These are phyloP conservation scores for Stylophora pistillata DNA, from an alignment of 64 coral and sea anemone species.

Conservation along the genomic window DNA sequence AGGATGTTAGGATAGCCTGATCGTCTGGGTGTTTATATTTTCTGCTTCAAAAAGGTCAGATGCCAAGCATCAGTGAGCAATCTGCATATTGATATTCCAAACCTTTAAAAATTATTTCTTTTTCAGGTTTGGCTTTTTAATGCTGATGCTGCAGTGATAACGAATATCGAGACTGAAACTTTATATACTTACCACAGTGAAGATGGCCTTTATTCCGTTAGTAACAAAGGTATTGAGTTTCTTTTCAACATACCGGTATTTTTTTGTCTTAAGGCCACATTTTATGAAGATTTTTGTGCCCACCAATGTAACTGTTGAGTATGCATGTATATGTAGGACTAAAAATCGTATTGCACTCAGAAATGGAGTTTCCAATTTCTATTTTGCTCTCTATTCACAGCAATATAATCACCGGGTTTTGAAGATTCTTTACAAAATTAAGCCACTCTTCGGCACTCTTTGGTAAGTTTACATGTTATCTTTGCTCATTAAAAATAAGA, in stretches of 20 bases:
- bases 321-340: too few species aligned
- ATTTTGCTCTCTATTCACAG: background rate
- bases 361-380: too few species aligned
- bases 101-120: background rate
- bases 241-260: background rate
- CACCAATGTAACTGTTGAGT: too few species aligned
- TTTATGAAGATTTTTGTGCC: too few species aligned
- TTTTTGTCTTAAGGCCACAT: too few species aligned
- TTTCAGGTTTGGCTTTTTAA: constrained; percentile 67
- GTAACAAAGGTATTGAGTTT: constrained; percentile 11
- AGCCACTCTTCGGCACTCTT: background rate
- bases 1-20: too few species aligned
- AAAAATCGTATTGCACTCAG: too few species aligned
- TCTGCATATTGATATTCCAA: background rate
- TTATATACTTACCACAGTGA: background rate
- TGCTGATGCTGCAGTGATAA: constrained; percentile 48
- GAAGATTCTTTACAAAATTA: constrained; percentile 38
- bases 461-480: background rate
- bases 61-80: too few species aligned
- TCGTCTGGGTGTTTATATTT: too few species aligned
- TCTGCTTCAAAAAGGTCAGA: too few species aligned
- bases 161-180: constrained; percentile 7
- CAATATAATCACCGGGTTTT: background rate
- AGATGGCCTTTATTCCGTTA: background rate
- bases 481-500: background rate